Conservation (phyloP, 1,140 invertebrate genomes). For the Bathynomus jamesi region DNA sequence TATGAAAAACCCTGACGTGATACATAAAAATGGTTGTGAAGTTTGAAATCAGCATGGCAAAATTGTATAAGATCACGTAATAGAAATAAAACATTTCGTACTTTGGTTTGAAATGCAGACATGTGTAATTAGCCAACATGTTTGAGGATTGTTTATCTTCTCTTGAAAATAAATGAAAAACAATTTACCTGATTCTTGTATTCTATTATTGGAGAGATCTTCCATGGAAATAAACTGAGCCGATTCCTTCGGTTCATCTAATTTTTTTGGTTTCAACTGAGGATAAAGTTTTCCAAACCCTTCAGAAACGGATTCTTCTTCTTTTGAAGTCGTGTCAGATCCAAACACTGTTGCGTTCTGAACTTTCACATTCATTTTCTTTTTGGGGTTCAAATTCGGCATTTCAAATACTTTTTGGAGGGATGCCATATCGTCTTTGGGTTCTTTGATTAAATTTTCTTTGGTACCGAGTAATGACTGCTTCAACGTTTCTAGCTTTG, state of each 20-base stretch:
- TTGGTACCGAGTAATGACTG: conserved; percentile 45
- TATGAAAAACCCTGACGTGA: too few relatives aligned
- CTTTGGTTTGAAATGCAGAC: too few relatives aligned
- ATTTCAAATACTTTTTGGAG: conserved; percentile 20
- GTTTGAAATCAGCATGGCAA: too few relatives aligned
- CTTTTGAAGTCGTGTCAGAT: conserved; percentile 40
- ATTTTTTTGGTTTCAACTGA: conserved; percentile 24
- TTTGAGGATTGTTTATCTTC: too few relatives aligned
- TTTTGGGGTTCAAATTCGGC: conserved; percentile 40
- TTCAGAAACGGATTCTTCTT: not conserved
- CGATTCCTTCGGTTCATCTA: not conserved
- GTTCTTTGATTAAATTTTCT: conserved; percentile 40
- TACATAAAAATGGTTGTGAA: too few relatives aligned
- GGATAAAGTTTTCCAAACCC: conserved; percentile 23
- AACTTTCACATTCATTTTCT: conserved; percentile 41
- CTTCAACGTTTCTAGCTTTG: conserved; percentile 50
- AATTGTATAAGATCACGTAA: too few relatives aligned
- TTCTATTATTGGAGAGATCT: conserved; percentile 58
- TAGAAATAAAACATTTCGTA: too few relatives aligned
- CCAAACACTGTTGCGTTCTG: conserved; percentile 16
- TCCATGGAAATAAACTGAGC: conserved; percentile 54
- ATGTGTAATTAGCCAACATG: too few relatives aligned
- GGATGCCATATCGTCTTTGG: conserved; percentile 34
- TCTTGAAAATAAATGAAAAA: too few relatives aligned
- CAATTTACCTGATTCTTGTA: conserved; percentile 58